Evolutionary conservation across 2,113 vertebrate genomes (phyloP).

Genomic region (Chinchilla lanigera): DNA sequence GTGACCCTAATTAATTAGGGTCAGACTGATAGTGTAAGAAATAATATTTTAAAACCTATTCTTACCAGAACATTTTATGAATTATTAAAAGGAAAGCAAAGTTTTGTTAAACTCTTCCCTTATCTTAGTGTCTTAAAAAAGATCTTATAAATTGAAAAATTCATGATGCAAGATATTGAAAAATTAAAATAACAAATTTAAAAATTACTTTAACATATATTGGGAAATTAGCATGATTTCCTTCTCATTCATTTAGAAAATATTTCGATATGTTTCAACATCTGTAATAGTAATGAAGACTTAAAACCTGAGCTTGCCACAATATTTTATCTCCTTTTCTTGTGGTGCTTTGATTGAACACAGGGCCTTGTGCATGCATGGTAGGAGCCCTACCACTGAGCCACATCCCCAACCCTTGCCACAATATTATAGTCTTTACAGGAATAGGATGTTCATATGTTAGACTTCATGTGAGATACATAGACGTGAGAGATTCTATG

Average conservation of each 20-base stretch:
- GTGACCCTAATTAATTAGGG: background rate
- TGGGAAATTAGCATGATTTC: slow-evolving; percentile 52
- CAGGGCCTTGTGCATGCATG: too few relatives aligned
- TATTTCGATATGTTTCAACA: slow-evolving; percentile 40
- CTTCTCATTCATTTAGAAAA: background rate
- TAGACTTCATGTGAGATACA: slow-evolving; percentile 40
- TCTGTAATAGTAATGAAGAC: slow-evolving; percentile 2
- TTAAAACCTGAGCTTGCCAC: slow-evolving; percentile 40
- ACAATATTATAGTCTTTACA: slow-evolving; percentile 28
- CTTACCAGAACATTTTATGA: slow-evolving; percentile 30
- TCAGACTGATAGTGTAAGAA: background rate
- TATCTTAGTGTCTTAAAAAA: slow-evolving; percentile 15
- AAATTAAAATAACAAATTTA: slow-evolving; percentile 27
- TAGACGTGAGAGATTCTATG: background rate
- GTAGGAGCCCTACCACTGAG: too few relatives aligned
- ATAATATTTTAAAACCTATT: slow-evolving; percentile 43
- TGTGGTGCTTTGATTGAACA: too few relatives aligned
- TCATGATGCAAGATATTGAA: slow-evolving; percentile 35
- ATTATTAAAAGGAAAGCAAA: slow-evolving; percentile 50
- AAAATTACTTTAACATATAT: slow-evolving; percentile 1
- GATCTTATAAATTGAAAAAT: slow-evolving; percentile 23
- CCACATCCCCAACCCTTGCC: background rate
- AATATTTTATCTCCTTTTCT: background rate
- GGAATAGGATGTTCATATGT: background rate
- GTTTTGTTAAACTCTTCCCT: background rate